Conservation (phyloP, 1,140 invertebrate species). For the Drosophila guanche region DNA sequence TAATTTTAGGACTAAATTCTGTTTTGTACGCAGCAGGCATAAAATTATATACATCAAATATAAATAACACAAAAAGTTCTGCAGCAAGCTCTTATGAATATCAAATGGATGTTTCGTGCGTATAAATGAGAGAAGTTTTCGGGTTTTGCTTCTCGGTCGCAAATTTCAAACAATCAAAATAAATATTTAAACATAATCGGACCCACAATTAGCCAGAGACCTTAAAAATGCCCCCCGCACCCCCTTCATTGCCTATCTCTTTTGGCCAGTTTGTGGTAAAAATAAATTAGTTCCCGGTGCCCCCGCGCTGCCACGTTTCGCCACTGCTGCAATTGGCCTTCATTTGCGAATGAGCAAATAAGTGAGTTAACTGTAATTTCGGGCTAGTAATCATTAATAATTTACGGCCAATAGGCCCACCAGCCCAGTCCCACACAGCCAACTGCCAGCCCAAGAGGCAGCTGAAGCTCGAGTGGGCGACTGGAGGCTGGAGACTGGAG, state of each 20-base stretch:
- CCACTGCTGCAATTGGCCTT: constrained; percentile 69
- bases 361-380: constrained; percentile 81
- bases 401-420: constrained; percentile 71
- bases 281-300: constrained; percentile 52
- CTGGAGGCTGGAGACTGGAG: constrained; percentile 30
- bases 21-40: constrained; percentile 63
- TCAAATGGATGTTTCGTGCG: constrained; percentile 40
- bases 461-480: not conserved
- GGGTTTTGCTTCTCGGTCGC: constrained; percentile 56
- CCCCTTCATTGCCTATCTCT: constrained; percentile 16
- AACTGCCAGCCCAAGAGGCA: constrained; percentile 3
- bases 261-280: constrained; percentile 52
- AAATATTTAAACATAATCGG: constrained; percentile 73
- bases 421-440: constrained; percentile 4
- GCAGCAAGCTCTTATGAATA: constrained; percentile 67
- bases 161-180: constrained; percentile 72
- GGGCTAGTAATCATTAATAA: constrained; percentile 80
- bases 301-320: constrained; percentile 4
- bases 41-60: constrained; percentile 70
- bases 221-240: not conserved
- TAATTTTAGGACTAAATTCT: constrained; percentile 58
- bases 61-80: constrained; percentile 64
- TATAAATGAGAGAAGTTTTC: constrained; percentile 35
- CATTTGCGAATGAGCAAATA: constrained; percentile 81
- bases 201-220: constrained; percentile 63